Conservation (phyloP, 37 sponge, comb jelly and placozoan genomes). For the Beroe forskalii region DNA sequence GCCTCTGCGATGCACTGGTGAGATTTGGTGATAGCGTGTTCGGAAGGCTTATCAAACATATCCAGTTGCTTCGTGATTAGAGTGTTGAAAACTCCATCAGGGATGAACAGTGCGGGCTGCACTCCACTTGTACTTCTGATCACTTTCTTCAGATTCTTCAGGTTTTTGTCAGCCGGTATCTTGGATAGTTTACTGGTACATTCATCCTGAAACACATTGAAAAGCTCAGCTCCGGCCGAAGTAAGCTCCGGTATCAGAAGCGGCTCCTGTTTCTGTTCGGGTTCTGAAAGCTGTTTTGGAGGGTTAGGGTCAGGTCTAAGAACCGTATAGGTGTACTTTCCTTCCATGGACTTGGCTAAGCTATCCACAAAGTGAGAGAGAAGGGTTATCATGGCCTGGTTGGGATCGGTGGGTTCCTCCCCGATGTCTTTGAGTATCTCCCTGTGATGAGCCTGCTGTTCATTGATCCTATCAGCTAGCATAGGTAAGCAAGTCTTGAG, state of each 20-base stretch:
- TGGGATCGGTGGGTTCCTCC: slow-evolving; percentile 75
- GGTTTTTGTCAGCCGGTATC: slow-evolving; percentile 73
- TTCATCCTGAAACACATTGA: slow-evolving; percentile 85
- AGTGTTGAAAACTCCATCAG: slow-evolving; percentile 93
- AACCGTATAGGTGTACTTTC: slow-evolving; percentile 71
- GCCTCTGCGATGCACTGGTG: slow-evolving; percentile 89
- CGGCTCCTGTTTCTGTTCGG: neutral
- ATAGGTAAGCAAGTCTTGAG: slow-evolving; percentile 84
- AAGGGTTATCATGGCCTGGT: slow-evolving; percentile 74
- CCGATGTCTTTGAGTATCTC: slow-evolving; percentile 73
- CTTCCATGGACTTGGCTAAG: neutral
- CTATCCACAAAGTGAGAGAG: slow-evolving; percentile 76
- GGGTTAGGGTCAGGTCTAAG: neutral
- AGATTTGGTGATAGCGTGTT: slow-evolving; percentile 86
- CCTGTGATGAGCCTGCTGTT: slow-evolving; percentile 71
- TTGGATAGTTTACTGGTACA: slow-evolving; percentile 71
- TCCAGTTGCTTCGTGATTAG: slow-evolving; percentile 89
- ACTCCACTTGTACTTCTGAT: slow-evolving; percentile 88
- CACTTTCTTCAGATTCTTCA: slow-evolving; percentile 77
- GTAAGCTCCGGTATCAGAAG: slow-evolving; percentile 69
- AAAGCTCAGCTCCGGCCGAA: slow-evolving; percentile 88
- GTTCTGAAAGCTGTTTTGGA: neutral
- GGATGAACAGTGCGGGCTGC: slow-evolving; percentile 88
- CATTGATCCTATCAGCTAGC: slow-evolving; percentile 73
- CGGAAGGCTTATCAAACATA: slow-evolving; percentile 80